These are phyloP conservation scores for Notolepis coatsorum DNA, from an alignment of 2,797 vertebrate genomes.

Conservation along the genomic window DNA sequence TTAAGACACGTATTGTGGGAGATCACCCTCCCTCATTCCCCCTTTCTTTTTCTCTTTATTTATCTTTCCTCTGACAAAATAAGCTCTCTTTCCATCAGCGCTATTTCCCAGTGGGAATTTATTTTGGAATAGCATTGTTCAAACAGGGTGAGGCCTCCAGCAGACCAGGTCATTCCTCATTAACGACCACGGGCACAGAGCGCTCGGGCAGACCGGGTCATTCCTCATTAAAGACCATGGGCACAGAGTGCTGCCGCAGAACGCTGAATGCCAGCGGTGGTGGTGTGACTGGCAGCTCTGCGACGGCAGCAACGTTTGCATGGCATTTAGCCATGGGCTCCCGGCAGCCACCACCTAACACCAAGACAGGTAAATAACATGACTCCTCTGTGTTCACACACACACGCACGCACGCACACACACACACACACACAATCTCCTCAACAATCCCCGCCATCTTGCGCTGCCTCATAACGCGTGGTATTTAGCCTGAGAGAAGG, in stretches of 20 bases:
- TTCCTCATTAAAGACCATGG: slow-evolving; percentile 97
- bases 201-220: slow-evolving; percentile 83
- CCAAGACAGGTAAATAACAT: slow-evolving; percentile 82
- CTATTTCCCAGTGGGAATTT: slow-evolving; percentile 86
- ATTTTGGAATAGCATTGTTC: too few species aligned
- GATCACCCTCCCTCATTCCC: slow-evolving; percentile 34
- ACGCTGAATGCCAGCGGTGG: slow-evolving; percentile 93
- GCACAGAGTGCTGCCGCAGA: slow-evolving; percentile 94
- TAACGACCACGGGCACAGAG: too few species aligned
- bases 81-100: slow-evolving; percentile 73
- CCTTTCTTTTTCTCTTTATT: slow-evolving; percentile 76
- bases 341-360: slow-evolving; percentile 72
- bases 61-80: slow-evolving; percentile 71
- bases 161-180: too few species aligned
- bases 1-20: too few species aligned
- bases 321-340: slow-evolving; percentile 95
- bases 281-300: slow-evolving; percentile 94
- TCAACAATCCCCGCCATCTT: slow-evolving; percentile 66
- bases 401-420: slow-evolving; percentile 44
- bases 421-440: slow-evolving; percentile 48
- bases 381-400: slow-evolving; percentile 81
- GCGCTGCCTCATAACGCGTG: too few species aligned
- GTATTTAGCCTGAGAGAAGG: slow-evolving; percentile 61
- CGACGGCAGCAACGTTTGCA: slow-evolving; percentile 96
- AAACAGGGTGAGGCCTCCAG: too few species aligned